Base-by-base conservation (phyloP, 1,140 invertebrate genomes). In the Mizuhopecten yessoensis region DNA sequence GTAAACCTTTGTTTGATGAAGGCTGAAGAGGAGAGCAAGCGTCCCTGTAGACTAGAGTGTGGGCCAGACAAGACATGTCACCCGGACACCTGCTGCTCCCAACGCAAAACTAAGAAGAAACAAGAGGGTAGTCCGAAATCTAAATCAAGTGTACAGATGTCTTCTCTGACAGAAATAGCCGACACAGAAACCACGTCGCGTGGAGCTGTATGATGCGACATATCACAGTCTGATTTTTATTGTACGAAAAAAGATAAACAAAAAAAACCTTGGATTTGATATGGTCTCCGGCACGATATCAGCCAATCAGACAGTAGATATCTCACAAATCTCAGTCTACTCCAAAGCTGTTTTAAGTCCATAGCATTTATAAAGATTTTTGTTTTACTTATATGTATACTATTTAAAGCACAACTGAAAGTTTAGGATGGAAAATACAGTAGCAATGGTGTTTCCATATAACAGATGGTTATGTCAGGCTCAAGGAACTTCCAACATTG, bases 11-110 rank as follows among this genome's bases (percentile, higher is more conserved):
- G 87, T 92, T 90, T 93, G 36, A 57, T 90, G 15, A 49, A 57
- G 49, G 36, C 33, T 17, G 86, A 86, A 34, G 29, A 57, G 15
- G 39, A 75, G 9, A 42, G 91, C 9, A 93, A 88, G 23, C 89
- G 94, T 89, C 92, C 89, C 29, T 94, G 94, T 90, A 87, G 89
- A 23, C 86, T 96, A 34, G 95, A 95, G n/a, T 96, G 95, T 93
- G 95, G 95, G 11, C 95, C 95, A n/a, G 95, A 95, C 29, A 95
- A 94, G 87, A 92, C 75, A 0, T 96, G 95, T 90, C 93, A 94
- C 87, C 91, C 91, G 0, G 94, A 95, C 89, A 96, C 95, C 0
- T 96, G 95, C 88, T 96, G 95, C 90, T 92, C 91, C 13, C 90
- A 45, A 13, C 34, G 49, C 29, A 86, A 87, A 86, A 90, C 89